These are phyloP conservation scores for Biston betularia DNA, from an alignment of 2,888 invertebrate genomes.

Conservation along the genomic window DNA sequence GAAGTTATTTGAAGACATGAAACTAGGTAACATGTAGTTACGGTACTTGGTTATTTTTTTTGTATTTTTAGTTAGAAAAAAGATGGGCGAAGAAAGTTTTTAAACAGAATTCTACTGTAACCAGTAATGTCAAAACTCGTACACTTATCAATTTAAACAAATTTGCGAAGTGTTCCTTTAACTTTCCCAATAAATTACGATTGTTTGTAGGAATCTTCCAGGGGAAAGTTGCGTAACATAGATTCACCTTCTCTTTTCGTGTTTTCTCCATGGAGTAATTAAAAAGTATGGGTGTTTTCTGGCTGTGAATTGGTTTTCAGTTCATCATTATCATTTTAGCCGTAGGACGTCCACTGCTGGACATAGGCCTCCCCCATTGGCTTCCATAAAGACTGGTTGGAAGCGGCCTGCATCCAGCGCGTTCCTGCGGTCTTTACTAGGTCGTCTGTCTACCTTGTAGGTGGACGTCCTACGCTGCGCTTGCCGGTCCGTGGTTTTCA, in stretches of 20 bases:
- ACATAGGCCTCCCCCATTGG: too few species aligned
- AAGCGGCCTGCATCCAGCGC: too few species aligned
- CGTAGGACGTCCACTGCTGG: too few species aligned
- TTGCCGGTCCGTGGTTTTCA: too few species aligned
- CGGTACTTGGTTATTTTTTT: neutral
- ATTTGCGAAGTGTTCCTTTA: conserved; percentile 37
- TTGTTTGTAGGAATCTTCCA: conserved; percentile 31
- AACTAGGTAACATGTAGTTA: conserved; percentile 8
- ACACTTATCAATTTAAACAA: conserved; percentile 44
- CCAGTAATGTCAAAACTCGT: conserved; percentile 36
- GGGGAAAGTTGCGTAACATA: conserved; percentile 24
- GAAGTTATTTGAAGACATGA: conserved; percentile 7
- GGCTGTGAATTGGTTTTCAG: neutral
- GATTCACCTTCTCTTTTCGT: conserved; percentile 24
- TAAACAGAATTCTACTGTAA: conserved; percentile 29
- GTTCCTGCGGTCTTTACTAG: too few species aligned
- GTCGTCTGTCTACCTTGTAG: too few species aligned
- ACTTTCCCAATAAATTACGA: conserved; percentile 43
- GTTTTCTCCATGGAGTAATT: conserved; percentile 11
- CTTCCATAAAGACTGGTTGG: too few species aligned
- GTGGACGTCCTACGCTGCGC: too few species aligned
- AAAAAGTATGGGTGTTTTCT: conserved; percentile 11
- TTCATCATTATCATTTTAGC: too few species aligned
- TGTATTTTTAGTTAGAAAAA: conserved; percentile 1
- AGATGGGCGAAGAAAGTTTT: conserved; percentile 25